Percentiles rank a stretch among this genome's conserved stretches.
Evolutionary conservation across 2,888 invertebrate species (phyloP).

Genomic region (Epinotia bilunana): DNA sequence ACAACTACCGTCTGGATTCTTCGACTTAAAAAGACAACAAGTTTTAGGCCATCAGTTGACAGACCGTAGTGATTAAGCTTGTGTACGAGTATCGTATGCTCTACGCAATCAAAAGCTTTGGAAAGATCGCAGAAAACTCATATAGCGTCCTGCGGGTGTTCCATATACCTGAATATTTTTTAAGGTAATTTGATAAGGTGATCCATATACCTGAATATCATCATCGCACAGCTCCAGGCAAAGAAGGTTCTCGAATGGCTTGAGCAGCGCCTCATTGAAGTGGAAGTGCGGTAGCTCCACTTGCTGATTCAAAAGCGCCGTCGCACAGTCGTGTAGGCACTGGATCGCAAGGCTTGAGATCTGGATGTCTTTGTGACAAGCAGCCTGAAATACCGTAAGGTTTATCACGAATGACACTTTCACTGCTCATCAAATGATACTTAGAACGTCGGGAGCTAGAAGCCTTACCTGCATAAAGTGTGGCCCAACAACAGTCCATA

Average conservation of each 20-base stretch:
- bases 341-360: slow-evolving; percentile 96
- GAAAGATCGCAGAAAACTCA: too few species aligned
- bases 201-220: slow-evolving; percentile 92
- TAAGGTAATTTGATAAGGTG: background rate
- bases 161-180: too few species aligned
- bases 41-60: too few species aligned
- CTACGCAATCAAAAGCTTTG: too few species aligned
- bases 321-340: slow-evolving; percentile 96
- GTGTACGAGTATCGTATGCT: too few species aligned
- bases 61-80: too few species aligned
- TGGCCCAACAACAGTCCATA: slow-evolving; percentile 96
- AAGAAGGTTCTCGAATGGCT: slow-evolving; percentile 97
- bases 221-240: slow-evolving; percentile 96
- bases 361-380: slow-evolving; percentile 94
- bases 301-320: slow-evolving; percentile 93
- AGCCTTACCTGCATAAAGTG: slow-evolving; percentile 93
- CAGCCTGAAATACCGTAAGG: slow-evolving; percentile 86
- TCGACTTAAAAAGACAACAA: too few species aligned
- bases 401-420: background rate
- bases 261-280: slow-evolving; percentile 96
- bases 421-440: background rate
- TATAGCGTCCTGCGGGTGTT: too few species aligned
- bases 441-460: background rate
- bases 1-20: too few species aligned
- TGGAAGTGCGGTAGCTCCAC: slow-evolving; percentile 96